Evolutionary conservation across 2,797 vertebrate genomes (phyloP).

Genomic region (Sebastes matsubarae): DNA sequence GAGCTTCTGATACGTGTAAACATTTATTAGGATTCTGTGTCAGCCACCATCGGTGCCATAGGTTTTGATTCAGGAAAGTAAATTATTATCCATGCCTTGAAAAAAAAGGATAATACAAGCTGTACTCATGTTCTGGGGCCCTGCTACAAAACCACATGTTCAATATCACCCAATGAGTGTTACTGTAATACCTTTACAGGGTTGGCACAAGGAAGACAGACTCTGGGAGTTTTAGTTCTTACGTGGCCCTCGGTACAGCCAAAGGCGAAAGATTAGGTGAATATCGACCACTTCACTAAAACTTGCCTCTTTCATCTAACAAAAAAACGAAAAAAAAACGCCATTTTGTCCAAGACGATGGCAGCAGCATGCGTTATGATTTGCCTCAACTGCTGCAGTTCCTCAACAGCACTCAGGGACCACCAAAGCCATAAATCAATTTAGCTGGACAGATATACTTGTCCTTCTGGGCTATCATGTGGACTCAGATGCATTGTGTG

Average conservation of each 20-base stretch:
- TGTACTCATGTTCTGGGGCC: conserved; percentile 4
- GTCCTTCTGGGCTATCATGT: conserved; percentile 60
- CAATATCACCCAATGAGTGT: conserved; percentile 55
- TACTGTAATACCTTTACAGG: conserved; percentile 37
- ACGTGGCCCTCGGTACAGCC: conserved; percentile 24
- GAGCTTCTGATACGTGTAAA: conserved; percentile 9
- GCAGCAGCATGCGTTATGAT: conserved; percentile 18
- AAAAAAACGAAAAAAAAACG: neutral
- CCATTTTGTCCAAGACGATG: neutral
- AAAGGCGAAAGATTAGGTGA: conserved; percentile 22
- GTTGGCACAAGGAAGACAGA: conserved; percentile 31
- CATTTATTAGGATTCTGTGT: conserved; percentile 21
- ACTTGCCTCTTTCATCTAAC: neutral
- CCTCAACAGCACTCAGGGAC: conserved; percentile 56
- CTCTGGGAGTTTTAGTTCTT: conserved; percentile 19
- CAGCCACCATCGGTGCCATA: neutral
- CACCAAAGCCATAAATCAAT: conserved; percentile 68
- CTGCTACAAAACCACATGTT: conserved; percentile 43
- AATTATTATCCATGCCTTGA: conserved; percentile 18
- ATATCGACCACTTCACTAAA: conserved; percentile 13
- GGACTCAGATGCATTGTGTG: conserved; percentile 35
- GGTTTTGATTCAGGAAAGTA: neutral
- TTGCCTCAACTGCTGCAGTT: conserved; percentile 57
- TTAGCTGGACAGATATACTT: conserved; percentile 54
- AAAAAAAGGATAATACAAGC: conserved; percentile 16